These are phyloP conservation scores for Steinernema hermaphroditum DNA, from an alignment of 2,888 invertebrate genomes.

Conservation along the genomic window DNA sequence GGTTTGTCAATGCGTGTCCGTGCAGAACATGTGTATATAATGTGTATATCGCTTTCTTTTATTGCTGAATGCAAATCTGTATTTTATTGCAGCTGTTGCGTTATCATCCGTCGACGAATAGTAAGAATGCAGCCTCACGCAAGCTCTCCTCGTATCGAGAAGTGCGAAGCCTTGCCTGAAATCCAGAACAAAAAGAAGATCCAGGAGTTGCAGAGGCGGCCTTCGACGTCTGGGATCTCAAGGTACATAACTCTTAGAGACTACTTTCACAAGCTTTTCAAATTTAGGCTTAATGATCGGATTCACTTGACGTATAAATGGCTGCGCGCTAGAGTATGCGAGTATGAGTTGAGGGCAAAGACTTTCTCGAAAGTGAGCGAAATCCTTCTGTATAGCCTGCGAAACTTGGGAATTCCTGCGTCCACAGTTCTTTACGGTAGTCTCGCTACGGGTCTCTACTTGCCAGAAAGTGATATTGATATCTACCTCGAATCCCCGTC, in stretches of 20 bases:
- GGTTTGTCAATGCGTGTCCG: too few species aligned
- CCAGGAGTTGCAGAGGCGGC: neutral
- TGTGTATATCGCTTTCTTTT: too few species aligned
- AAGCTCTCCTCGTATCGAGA: neutral
- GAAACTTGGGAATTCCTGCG: neutral
- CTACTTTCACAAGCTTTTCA: too few species aligned
- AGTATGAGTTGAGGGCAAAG: constrained; percentile 1
- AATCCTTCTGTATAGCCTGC: neutral
- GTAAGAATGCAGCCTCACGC: constrained; percentile 8
- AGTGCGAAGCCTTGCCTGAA: constrained; percentile 15
- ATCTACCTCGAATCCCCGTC: constrained; percentile 72
- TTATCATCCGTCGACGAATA: too few species aligned
- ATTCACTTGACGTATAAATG: constrained; percentile 17
- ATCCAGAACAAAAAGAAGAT: constrained; percentile 1
- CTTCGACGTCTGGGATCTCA: neutral
- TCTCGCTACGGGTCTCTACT: constrained; percentile 88
- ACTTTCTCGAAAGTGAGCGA: constrained; percentile 15
- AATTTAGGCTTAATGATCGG: neutral
- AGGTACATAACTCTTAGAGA: neutral
- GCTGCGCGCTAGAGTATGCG: neutral
- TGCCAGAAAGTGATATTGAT: constrained; percentile 86
- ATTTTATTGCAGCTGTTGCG: too few species aligned
- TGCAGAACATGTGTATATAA: too few species aligned
- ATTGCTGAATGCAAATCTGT: too few species aligned
- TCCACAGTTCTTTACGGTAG: constrained; percentile 17